Evolutionary conservation across 1,140 invertebrate species (phyloP), one percentile per base, ranked within the genome.

Genomic region (Asobara japonica): DNA sequence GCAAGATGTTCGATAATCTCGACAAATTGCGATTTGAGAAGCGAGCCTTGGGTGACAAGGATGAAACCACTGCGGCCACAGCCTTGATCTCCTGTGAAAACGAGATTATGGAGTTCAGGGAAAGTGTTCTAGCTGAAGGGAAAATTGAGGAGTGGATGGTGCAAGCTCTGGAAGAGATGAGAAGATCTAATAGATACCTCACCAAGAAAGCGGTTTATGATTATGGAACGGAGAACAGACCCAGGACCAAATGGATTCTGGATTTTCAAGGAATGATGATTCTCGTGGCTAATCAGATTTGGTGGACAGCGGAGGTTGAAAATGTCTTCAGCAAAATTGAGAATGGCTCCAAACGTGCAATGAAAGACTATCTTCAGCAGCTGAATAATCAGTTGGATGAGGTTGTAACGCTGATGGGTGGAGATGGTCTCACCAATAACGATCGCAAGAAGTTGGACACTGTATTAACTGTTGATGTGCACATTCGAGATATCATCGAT

Each of bases 1-100:
- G 96, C 56, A 97, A 98, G 90, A 97, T 97, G 94, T 97, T 95
- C 86, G 95, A 97, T 82, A 97, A 97, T 82, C 92, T 97, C 11
- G 91, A 92, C 77, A 91, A 91, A 56, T 87, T 97, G 67, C 89
- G 90, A 65, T 87, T 96, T 70, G 86, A 86, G 30, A 85, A 89
- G 29, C 29, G 16, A 13, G 7, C 65, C 22, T 22, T 36, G 8
- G 25, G 56, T 18, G 91, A 93, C 77, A 89, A 87, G 67, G 89
- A 89, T 3, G 90, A 91, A 65, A 87, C 90, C 41, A 89, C 89
- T 1, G 83, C 92, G 18, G 94, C 92, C 0, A 91, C 89, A 20
- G 95, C 93, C 41, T 92, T 97, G 91, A 91, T 96, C 71, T 97
- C 96, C 0, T 90, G 90, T 73, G 96, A 97, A 87, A 90, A 90